Evolutionary conservation across 2,888 invertebrate species (phyloP).

Genomic region (Stomorhina lunata): DNA sequence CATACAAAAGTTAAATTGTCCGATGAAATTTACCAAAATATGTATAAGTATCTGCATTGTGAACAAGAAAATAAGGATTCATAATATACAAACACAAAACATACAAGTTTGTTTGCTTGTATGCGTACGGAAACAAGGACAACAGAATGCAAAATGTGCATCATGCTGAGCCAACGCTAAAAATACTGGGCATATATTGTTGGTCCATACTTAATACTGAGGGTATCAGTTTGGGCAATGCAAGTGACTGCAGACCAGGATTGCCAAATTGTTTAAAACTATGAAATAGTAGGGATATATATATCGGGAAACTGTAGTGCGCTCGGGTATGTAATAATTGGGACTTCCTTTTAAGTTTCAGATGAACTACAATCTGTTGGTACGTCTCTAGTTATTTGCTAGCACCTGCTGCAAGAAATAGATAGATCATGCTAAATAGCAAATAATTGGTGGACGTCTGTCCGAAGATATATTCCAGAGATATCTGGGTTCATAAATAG

Average conservation of each 20-base stretch:
- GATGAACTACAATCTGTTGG: no score
- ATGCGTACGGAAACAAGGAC: not conserved
- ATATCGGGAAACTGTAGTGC: no score
- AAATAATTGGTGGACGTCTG: no score
- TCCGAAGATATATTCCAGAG: no score
- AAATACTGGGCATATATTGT: not conserved
- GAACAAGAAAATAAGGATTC: slow-evolving; percentile 56
- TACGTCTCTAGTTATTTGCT: no score
- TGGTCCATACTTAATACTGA: slow-evolving; percentile 4
- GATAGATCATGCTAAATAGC: no score
- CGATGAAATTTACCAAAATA: slow-evolving; percentile 64
- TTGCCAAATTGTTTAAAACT: slow-evolving; percentile 11
- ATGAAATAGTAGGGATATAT: no score
- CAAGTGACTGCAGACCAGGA: not conserved
- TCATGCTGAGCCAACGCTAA: slow-evolving; percentile 49
- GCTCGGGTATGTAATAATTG: no score
- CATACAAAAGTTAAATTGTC: slow-evolving; percentile 68
- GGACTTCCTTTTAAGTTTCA: no score
- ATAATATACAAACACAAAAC: not conserved
- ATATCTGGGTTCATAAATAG: no score
- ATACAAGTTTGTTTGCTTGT: not conserved
- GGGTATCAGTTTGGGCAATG: not conserved
- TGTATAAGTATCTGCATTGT: slow-evolving; percentile 66
- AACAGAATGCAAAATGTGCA: slow-evolving; percentile 58
- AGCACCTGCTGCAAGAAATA: no score